phyloP scores from a whole-genome alignment of 37 sponge, comb jelly and placozoan genomes.

The Tethya wilhelma region DNA sequence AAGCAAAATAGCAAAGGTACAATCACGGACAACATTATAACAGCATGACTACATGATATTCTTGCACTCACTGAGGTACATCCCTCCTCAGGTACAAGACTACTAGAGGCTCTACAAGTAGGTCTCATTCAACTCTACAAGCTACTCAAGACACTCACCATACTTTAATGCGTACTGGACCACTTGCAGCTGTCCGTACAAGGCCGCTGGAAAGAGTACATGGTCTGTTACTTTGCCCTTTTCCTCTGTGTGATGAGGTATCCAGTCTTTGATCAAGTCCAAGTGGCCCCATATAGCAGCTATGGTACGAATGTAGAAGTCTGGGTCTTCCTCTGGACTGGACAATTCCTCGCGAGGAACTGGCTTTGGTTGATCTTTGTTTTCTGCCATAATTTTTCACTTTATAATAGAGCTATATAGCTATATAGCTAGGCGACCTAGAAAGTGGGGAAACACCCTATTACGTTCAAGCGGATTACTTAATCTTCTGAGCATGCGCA shows the following conservation, averaged over 20 bases:
- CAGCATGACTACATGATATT: too few relatives aligned
- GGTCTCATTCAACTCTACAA: not conserved
- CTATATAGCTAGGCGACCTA: too few relatives aligned
- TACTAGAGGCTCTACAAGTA: not conserved
- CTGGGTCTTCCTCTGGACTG: conserved; percentile 4
- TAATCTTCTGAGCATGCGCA: too few relatives aligned
- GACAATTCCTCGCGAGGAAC: too few relatives aligned
- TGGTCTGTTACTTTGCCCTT: conserved; percentile 10
- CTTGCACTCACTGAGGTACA: too few relatives aligned
- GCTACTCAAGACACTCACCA: conserved; percentile 23
- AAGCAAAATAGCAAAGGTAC: not conserved
- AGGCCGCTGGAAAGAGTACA: conserved; percentile 50
- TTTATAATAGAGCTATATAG: too few relatives aligned
- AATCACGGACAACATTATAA: not conserved
- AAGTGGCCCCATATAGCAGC: conserved; percentile 30
- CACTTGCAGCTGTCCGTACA: conserved; percentile 46
- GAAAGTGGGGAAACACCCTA: too few relatives aligned
- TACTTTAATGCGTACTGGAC: conserved; percentile 11
- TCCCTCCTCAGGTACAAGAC: not conserved
- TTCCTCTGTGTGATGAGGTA: conserved; percentile 12
- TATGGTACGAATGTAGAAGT: conserved; percentile 38
- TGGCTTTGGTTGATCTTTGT: not conserved
- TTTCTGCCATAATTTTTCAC: conserved; percentile 21
- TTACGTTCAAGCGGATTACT: too few relatives aligned
- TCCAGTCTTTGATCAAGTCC: conserved; percentile 47